Evolutionary conservation across 2,888 invertebrate genomes (phyloP), one percentile per base, ranked within the genome.

Genomic region (Suillia variegata): DNA sequence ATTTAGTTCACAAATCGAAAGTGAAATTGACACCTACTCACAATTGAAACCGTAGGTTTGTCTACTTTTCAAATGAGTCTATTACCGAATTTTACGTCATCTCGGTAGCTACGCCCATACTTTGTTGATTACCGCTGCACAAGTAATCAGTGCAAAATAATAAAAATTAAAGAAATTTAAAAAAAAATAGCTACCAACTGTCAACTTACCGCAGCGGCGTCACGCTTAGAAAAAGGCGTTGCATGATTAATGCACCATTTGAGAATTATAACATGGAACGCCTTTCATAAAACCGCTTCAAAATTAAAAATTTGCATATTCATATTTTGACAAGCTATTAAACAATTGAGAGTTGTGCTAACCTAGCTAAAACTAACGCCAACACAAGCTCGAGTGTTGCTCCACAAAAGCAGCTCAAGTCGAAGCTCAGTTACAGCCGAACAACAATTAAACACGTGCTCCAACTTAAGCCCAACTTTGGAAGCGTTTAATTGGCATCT

Each of bases 161-260:
- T 6, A 26, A 26, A 26, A 26, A 26, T 5, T 26, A 26, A 10
- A 26, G 6, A n/a, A n/a, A n/a, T n/a, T n/a, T n/a, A n/a, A n/a
- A 31, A 31, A 10, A 38, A 10, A 10, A 38, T n/a, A n/a, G 38
- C 15, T 38, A 38, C 38, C 13, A 10, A n/a, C 15, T 38, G 38
- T 38, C 38, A 10, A n/a, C 38, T 38, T n/a, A 38, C 26, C 26
- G n/a, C 38, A 38, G n/a, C 10, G 26, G 26, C n/a, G 31, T 12
- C 31, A 38, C 3, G 38, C 38, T 38, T 38, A 10, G 31, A 6
- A 45, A 38, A 52, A 51, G 56, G 42, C 47, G 38, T 57, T 52
- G 47, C 51, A 26, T 57, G 52, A 26, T 57, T 57, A 52, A 57
- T 57, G 52, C 31, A 42, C 22, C 15, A 57, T 24, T 38, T 20